Percentiles rank a stretch among this genome's conserved stretches.
These are phyloP conservation scores for Dendropsophus ebraccatus DNA, from an alignment of 2,113 vertebrate species.

Conservation along the genomic window DNA sequence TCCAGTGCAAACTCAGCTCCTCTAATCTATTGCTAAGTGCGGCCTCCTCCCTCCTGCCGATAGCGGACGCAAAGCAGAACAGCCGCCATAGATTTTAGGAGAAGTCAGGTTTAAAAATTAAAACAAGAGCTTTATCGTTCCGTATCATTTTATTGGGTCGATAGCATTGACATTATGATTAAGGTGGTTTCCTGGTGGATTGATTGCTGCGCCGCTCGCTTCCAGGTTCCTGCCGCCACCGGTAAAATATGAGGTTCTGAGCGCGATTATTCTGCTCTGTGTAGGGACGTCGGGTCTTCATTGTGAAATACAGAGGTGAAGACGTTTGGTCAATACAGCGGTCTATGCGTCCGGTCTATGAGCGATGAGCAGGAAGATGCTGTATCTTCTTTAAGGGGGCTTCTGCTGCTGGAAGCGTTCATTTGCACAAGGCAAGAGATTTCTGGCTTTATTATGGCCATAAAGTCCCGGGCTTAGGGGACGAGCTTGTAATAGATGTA, in stretches of 20 bases:
- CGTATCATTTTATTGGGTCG: constrained; percentile 5
- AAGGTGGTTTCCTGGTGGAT: constrained; percentile 16
- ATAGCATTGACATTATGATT: constrained; percentile 17
- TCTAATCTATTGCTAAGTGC: not conserved
- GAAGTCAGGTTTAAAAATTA: constrained; percentile 10
- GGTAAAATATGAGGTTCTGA: not conserved
- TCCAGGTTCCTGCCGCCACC: not conserved
- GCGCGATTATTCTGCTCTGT: not conserved
- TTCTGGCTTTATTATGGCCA: not conserved
- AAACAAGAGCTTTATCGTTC: constrained; percentile 9
- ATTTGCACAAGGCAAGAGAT: not conserved
- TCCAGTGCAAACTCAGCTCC: not conserved
- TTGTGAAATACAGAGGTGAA: not conserved
- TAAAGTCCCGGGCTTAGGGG: not conserved
- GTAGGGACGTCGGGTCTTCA: not conserved
- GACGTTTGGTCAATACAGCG: not conserved
- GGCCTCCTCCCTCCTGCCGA: not conserved
- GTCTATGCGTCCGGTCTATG: not conserved
- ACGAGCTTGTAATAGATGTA: not conserved
- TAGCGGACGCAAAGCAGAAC: not conserved
- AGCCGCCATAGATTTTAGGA: constrained; percentile 10
- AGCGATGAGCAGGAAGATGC: not conserved
- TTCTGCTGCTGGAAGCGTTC: not conserved
- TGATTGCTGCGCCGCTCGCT: not conserved
- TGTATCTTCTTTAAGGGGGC: not conserved